phyloP scores from a whole-genome alignment of 2,888 invertebrate genomes.

The Oxyscelio sp. region DNA sequence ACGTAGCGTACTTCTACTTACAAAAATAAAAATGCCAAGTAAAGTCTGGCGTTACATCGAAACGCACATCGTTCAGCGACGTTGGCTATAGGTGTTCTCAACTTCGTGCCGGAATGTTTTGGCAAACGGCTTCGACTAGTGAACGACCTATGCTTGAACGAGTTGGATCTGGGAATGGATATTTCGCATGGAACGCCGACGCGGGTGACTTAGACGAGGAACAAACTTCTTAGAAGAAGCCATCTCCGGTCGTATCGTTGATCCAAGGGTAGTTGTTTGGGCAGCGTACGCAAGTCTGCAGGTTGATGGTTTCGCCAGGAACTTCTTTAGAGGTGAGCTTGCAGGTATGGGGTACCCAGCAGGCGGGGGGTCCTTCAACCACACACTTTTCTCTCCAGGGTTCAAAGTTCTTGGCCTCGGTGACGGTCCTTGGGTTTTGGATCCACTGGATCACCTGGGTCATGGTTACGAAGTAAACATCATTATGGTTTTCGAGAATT shows the following conservation, averaged over 20 bases:
- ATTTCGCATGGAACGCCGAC: conserved; percentile 53
- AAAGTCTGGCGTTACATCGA: conserved; percentile 43
- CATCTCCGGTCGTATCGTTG: conserved; percentile 96
- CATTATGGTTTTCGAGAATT: conserved; percentile 94
- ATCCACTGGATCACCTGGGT: conserved; percentile 99
- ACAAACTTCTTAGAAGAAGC: conserved; percentile 92
- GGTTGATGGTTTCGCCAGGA: conserved; percentile 97
- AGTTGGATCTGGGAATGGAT: conserved; percentile 6
- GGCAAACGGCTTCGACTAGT: conserved; percentile 73
- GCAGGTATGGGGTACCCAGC: conserved; percentile 97
- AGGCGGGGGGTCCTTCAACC: conserved; percentile 94
- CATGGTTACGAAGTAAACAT: conserved; percentile 98
- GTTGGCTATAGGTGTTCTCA: conserved; percentile 47
- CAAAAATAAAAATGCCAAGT: conserved; percentile 56
- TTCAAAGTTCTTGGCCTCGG: conserved; percentile 97
- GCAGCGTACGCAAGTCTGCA: conserved; percentile 97
- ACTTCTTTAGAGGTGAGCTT: conserved; percentile 97
- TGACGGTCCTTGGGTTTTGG: conserved; percentile 95
- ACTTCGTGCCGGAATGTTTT: conserved; percentile 51
- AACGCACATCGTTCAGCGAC: conserved; percentile 42
- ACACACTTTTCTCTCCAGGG: conserved; percentile 98
- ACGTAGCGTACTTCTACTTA: too few species aligned
- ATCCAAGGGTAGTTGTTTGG: conserved; percentile 98
- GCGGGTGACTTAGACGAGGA: conserved; percentile 73
- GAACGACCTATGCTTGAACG: conserved; percentile 59